Percentiles rank a stretch among this genome's conserved stretches.
Conservation (phyloP, 2,113 vertebrate species). For the Tragelaphus scriptus region DNA sequence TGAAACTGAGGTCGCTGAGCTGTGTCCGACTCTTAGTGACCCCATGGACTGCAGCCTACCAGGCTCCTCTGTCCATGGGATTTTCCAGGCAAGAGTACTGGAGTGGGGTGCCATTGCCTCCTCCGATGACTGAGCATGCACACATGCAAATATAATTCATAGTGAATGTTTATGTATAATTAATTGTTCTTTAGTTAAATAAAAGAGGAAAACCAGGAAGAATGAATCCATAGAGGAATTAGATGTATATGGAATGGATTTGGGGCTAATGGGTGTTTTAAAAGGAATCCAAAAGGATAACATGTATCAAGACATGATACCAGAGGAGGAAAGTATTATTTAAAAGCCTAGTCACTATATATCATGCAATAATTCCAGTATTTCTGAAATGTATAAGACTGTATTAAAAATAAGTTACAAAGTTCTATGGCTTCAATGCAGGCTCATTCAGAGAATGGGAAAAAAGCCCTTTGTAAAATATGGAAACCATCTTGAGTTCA, state of each 20-base stretch:
- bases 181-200: conserved; percentile 63
- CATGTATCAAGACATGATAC: conserved; percentile 73
- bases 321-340: conserved; percentile 61
- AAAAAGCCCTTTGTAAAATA: conserved; percentile 70
- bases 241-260: conserved; percentile 64
- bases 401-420: conserved; percentile 81
- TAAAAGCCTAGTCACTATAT: conserved; percentile 76
- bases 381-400: conserved; percentile 79
- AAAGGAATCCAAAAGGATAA: conserved; percentile 76
- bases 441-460: conserved; percentile 73
- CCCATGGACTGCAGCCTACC: too few relatives aligned
- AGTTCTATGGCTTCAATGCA: conserved; percentile 77
- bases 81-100: too few relatives aligned
- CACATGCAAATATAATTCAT: background rate
- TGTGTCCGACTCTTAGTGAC: too few relatives aligned
- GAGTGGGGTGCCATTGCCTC: too few relatives aligned
- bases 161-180: background rate
- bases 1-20: too few relatives aligned
- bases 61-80: too few relatives aligned
- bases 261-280: conserved; percentile 71
- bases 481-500: conserved; percentile 84
- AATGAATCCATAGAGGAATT: conserved; percentile 52
- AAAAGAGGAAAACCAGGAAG: conserved; percentile 67
- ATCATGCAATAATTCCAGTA: conserved; percentile 71
- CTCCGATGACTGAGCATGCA: background rate